Percentiles rank a stretch among this genome's conserved stretches.
These are phyloP conservation scores for Allolobophora icterica DNA, from an alignment of 2,888 invertebrate genomes.

Conservation along the genomic window DNA sequence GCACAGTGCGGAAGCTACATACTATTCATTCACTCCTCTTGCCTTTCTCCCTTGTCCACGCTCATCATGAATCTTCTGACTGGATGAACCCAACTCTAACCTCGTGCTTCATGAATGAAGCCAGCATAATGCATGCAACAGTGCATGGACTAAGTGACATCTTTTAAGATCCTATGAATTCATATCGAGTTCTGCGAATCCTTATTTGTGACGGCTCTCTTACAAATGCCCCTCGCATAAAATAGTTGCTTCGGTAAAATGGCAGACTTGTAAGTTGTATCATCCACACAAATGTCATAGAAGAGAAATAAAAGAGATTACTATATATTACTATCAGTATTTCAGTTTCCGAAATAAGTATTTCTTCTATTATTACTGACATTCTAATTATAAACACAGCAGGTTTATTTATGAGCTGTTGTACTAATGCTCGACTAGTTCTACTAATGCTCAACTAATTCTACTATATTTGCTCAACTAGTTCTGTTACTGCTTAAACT, in stretches of 20 bases:
- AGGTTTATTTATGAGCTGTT: background rate
- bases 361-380: background rate
- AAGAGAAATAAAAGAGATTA: background rate
- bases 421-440: too few species aligned
- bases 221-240: background rate
- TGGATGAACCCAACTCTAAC: background rate
- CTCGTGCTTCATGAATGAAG: slow-evolving; percentile 11
- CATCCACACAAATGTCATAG: background rate
- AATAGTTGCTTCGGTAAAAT: background rate
- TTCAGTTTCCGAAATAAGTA: background rate
- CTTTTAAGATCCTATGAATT: background rate
- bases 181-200: background rate
- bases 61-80: background rate
- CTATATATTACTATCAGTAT: background rate
- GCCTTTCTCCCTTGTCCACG: background rate
- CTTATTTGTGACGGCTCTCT: slow-evolving; percentile 17
- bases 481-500: too few species aligned
- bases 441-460: too few species aligned
- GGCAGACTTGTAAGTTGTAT: background rate
- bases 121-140: background rate
- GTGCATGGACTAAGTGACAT: background rate
- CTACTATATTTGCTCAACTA: too few species aligned
- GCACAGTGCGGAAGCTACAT: background rate
- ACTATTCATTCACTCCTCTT: background rate
- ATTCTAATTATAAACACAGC: too few species aligned